A percentile compares a stretch with the other conserved stretches of the same genome.
Evolutionary conservation across 2,888 invertebrate species (phyloP).

Genomic region (Sinhomidia bicolor): DNA sequence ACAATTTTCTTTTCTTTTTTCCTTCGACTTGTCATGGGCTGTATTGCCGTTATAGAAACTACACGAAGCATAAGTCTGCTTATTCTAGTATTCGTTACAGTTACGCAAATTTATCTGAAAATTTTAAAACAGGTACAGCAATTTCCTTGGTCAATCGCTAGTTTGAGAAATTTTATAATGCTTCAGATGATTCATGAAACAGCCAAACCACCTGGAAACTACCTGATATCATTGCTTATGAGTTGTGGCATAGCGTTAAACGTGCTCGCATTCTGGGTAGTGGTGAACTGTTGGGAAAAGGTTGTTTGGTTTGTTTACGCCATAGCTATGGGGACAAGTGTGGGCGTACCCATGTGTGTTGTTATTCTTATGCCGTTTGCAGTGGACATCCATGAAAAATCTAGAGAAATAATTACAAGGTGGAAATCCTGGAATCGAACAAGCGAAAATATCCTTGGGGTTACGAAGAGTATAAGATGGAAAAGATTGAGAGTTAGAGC

Average conservation of each 20-base stretch:
- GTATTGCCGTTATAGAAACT: constrained; percentile 15
- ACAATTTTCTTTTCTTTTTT: neutral
- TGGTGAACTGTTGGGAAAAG: constrained; percentile 34
- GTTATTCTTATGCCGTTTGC: constrained; percentile 23
- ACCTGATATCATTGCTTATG: constrained; percentile 6
- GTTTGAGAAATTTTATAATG: constrained; percentile 6
- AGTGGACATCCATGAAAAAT: constrained; percentile 14
- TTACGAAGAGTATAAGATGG: neutral
- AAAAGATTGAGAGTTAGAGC: neutral
- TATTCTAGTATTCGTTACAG: constrained; percentile 14
- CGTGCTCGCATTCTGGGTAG: constrained; percentile 8
- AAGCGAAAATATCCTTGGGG: neutral
- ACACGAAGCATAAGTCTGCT: neutral
- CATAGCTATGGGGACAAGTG: neutral
- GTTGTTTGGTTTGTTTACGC: neutral
- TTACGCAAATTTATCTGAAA: constrained; percentile 39
- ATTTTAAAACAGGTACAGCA: neutral
- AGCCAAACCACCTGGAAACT: constrained; percentile 22
- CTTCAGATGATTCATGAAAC: constrained; percentile 39
- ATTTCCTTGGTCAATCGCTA: neutral
- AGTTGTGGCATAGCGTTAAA: neutral
- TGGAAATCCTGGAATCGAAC: neutral
- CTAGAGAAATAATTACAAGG: neutral
- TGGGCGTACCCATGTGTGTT: neutral
- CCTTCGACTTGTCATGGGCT: constrained; percentile 10